A percentile compares a stretch with the other conserved stretches of the same genome.
Evolutionary conservation across 2,113 vertebrate genomes (phyloP).

Genomic region (Pelmatolapia mariae): DNA sequence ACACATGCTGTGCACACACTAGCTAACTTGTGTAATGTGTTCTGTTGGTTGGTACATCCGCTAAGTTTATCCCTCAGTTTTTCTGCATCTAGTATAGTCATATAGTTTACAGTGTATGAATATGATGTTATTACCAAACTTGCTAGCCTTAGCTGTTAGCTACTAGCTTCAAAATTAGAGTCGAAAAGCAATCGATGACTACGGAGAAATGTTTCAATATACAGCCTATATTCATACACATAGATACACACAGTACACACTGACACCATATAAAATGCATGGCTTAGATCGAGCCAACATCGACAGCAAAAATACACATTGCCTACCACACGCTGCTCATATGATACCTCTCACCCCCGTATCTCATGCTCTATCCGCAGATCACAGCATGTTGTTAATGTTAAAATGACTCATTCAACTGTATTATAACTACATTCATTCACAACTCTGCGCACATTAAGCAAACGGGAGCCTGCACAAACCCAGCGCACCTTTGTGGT

Average conservation of each 20-base stretch:
- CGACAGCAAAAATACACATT: not conserved
- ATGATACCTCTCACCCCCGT: not conserved
- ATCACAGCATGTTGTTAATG: not conserved
- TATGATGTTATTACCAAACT: not conserved
- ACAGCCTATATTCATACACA: not conserved
- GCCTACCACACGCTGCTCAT: not conserved
- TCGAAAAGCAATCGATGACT: not conserved
- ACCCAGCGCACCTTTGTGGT: not conserved
- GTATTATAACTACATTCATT: not conserved
- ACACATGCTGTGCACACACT: not conserved
- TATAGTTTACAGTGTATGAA: not conserved
- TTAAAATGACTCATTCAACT: not conserved
- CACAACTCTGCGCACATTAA: not conserved
- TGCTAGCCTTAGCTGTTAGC: not conserved
- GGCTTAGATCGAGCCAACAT: not conserved
- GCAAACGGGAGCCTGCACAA: not conserved
- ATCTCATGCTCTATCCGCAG: not conserved
- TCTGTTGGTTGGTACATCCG: not conserved
- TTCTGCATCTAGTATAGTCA: not conserved
- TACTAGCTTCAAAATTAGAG: not conserved
- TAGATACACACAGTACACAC: not conserved
- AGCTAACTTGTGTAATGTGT: not conserved
- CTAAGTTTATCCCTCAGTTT: not conserved
- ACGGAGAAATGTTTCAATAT: not conserved
- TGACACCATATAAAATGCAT: not conserved